Evolutionary conservation across 2,888 invertebrate species (phyloP).

Genomic region (Erpobdella octoculata): DNA sequence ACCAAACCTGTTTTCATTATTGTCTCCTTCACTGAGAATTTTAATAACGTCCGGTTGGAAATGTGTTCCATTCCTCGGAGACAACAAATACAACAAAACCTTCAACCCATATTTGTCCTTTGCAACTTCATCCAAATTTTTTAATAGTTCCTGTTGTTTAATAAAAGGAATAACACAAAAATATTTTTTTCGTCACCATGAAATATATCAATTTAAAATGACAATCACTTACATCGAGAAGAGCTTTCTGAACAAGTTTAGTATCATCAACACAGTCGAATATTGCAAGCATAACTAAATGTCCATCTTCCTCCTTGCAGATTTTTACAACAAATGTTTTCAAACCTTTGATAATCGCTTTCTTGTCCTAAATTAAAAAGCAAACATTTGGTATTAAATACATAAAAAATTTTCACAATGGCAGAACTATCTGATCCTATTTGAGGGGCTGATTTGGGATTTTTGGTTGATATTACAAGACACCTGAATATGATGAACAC

Average conservation of each 20-base stretch:
- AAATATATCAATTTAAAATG: not conserved
- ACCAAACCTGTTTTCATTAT: slow-evolving; percentile 58
- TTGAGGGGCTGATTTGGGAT: too few species aligned
- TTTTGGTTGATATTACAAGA: too few species aligned
- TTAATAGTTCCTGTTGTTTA: slow-evolving; percentile 59
- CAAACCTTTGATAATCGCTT: slow-evolving; percentile 72
- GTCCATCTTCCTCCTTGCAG: slow-evolving; percentile 77
- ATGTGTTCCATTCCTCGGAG: slow-evolving; percentile 69
- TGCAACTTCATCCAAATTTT: slow-evolving; percentile 64
- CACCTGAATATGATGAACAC: too few species aligned
- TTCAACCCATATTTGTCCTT: slow-evolving; percentile 52
- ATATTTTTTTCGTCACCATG: not conserved
- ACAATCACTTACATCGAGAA: slow-evolving; percentile 51
- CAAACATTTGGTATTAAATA: too few species aligned
- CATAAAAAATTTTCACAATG: too few species aligned
- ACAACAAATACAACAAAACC: slow-evolving; percentile 77
- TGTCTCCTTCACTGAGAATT: slow-evolving; percentile 67
- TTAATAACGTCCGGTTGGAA: slow-evolving; percentile 75
- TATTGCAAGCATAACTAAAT: slow-evolving; percentile 70
- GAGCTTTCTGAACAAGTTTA: slow-evolving; percentile 72
- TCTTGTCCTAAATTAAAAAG: slow-evolving; percentile 59
- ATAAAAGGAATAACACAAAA: not conserved
- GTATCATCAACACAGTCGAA: slow-evolving; percentile 85
- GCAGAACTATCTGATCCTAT: too few species aligned
- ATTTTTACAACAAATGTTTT: slow-evolving; percentile 75